Evolutionary conservation across 2,113 vertebrate genomes (phyloP).

Genomic region (Delphinus delphis): DNA sequence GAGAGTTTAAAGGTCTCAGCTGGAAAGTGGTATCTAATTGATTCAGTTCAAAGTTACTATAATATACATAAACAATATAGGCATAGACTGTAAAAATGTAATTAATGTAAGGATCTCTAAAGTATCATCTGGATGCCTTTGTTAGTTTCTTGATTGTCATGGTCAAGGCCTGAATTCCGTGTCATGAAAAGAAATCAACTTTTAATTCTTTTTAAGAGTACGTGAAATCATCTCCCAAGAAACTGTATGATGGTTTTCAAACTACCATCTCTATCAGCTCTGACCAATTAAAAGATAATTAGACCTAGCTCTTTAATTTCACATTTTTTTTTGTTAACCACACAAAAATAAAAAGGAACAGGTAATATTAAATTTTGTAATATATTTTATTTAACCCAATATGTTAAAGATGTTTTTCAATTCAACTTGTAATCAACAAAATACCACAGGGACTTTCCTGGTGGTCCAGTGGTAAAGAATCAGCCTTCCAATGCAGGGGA

Average conservation of each 20-base stretch:
- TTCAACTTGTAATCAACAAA: background rate
- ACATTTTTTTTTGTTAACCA: background rate
- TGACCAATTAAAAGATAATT: background rate
- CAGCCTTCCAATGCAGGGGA: too few species aligned
- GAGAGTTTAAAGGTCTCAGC: background rate
- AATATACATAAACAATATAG: background rate
- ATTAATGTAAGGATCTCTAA: background rate
- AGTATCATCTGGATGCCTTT: background rate
- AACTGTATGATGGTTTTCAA: background rate
- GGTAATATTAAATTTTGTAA: slow-evolving; percentile 2
- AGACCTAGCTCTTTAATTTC: background rate
- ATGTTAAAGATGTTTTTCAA: background rate
- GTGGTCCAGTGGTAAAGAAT: too few species aligned
- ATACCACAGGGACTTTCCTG: background rate
- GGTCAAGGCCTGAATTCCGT: background rate
- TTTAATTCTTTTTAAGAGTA: background rate
- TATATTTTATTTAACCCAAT: background rate
- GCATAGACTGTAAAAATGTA: background rate
- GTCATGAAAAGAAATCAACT: background rate
- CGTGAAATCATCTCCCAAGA: background rate
- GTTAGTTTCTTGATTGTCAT: background rate
- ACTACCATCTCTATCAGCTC: background rate
- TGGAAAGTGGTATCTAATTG: background rate
- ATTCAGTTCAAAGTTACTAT: background rate
- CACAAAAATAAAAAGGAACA: background rate